These are phyloP conservation scores for Poecilia latipinna DNA, from an alignment of 2,113 vertebrate species.

Conservation along the genomic window DNA sequence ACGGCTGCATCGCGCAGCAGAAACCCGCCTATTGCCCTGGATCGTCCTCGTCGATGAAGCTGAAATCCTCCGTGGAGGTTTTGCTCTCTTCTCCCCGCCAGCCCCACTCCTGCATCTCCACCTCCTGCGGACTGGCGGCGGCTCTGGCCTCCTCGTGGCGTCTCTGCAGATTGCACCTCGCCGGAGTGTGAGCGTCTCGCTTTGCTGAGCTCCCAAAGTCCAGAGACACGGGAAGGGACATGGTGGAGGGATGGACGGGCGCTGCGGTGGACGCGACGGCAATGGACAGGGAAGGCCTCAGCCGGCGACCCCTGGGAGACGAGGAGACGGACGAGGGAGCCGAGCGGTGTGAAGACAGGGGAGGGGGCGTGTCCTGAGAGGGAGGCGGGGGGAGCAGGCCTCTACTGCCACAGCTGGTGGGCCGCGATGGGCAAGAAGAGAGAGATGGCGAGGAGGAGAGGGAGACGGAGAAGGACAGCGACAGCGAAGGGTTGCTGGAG, in stretches of 20 bases:
- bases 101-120: conserved; percentile 81
- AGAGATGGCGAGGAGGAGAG: conserved; percentile 70
- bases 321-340: conserved; percentile 75
- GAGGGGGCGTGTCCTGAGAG: conserved; percentile 62
- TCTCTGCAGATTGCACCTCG: conserved; percentile 48
- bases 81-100: conserved; percentile 26
- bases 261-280: conserved; percentile 14
- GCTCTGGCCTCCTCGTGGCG: conserved; percentile 14
- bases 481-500: conserved; percentile 64
- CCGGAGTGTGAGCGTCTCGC: conserved; percentile 32
- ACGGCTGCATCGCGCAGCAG: background rate
- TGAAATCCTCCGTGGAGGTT: conserved; percentile 77
- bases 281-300: conserved; percentile 24
- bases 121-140: conserved; percentile 59
- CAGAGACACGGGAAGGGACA: conserved; percentile 62
- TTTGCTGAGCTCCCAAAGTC: conserved; percentile 49
- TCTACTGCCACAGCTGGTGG: conserved; percentile 49
- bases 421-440: conserved; percentile 68
- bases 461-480: conserved; percentile 76
- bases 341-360: conserved; percentile 64
- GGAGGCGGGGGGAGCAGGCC: conserved; percentile 49
- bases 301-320: conserved; percentile 66
- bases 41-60: conserved; percentile 84
- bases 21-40: conserved; percentile 71
- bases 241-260: conserved; percentile 52